Conservation (phyloP, 2,113 vertebrate genomes). For the Cromileptes altivelis region DNA sequence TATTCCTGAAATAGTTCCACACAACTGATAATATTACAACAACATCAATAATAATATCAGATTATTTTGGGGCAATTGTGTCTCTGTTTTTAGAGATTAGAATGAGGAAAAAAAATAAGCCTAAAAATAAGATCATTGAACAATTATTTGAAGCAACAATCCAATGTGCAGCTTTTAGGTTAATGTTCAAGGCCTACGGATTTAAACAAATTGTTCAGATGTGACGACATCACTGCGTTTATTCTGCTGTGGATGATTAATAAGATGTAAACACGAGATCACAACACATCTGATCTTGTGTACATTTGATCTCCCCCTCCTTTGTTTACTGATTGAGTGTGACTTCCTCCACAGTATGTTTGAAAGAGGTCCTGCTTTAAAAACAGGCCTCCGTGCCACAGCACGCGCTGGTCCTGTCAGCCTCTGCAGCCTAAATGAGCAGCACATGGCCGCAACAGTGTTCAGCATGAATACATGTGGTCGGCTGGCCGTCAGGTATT, state of each 20-base stretch:
- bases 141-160: background rate
- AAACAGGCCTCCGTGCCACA: constrained; percentile 17
- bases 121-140: background rate
- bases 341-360: background rate
- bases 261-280: constrained; percentile 4
- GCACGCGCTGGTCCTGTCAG: background rate
- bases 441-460: constrained; percentile 15
- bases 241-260: background rate
- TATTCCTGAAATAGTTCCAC: too few species aligned
- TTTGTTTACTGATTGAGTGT: background rate
- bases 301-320: background rate
- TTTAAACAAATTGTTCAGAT: constrained; percentile 3
- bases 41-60: too few species aligned
- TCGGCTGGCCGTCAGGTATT: background rate
- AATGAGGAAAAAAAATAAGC: background rate
- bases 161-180: background rate
- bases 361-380: constrained; percentile 15
- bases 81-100: background rate
- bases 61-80: too few species aligned
- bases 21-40: too few species aligned
- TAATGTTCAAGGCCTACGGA: background rate
- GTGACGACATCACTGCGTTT: background rate
- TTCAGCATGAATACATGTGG: constrained; percentile 26
- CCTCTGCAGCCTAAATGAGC: constrained; percentile 27
- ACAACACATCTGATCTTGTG: background rate